Evolutionary conservation across 2,797 vertebrate species (phyloP).

Genomic region (Lemur catta): DNA sequence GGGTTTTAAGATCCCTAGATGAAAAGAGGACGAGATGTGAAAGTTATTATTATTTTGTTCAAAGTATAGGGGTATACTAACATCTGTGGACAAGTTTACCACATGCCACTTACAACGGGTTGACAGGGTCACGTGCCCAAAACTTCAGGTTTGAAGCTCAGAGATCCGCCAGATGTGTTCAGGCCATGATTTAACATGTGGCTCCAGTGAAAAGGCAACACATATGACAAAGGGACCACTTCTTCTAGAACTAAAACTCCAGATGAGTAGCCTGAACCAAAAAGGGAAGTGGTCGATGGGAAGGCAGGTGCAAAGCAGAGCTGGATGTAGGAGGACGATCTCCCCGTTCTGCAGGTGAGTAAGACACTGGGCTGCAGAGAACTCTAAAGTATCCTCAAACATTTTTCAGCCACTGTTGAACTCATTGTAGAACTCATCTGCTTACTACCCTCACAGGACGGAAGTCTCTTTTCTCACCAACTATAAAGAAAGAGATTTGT

Average conservation of each 20-base stretch:
- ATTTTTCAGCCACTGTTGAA: neutral
- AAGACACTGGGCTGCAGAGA: neutral
- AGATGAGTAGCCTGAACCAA: neutral
- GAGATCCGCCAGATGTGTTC: neutral
- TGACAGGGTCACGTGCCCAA: neutral
- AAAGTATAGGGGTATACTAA: conserved; percentile 40
- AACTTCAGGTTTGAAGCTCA: neutral
- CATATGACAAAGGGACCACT: neutral
- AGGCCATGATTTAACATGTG: neutral
- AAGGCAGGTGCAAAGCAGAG: neutral
- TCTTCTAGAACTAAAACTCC: neutral
- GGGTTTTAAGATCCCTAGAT: conserved; percentile 58
- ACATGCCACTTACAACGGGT: neutral
- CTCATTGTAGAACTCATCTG: neutral
- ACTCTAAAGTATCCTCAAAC: neutral
- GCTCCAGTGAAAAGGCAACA: neutral
- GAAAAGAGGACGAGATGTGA: conserved; percentile 64
- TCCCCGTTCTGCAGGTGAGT: neutral
- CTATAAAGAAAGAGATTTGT: neutral
- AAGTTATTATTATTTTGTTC: conserved; percentile 67
- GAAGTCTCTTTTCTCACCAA: neutral
- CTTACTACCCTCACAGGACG: neutral
- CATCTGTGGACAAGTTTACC: conserved; percentile 37
- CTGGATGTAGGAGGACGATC: accelerated
- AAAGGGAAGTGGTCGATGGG: neutral